Conservation (phyloP, 2,888 invertebrate species). For the Koerneria pararmatus region DNA sequence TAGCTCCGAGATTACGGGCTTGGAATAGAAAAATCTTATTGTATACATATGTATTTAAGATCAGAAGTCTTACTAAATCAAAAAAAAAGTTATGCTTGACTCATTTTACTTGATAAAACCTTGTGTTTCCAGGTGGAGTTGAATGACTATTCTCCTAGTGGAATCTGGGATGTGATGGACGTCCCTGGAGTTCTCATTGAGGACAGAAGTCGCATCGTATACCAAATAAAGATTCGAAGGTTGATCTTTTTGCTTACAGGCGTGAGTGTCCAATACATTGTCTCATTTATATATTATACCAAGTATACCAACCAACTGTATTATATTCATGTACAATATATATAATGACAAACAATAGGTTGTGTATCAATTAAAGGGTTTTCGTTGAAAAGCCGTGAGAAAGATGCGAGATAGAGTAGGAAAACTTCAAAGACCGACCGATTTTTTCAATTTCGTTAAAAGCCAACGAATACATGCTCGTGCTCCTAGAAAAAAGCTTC, state of each 20-base stretch:
- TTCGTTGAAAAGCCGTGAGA: neutral
- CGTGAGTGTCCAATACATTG: neutral
- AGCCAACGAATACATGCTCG: neutral
- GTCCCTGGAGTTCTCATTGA: slow-evolving; percentile 76
- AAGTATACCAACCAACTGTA: neutral
- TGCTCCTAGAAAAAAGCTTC: too few species aligned
- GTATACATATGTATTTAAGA: too few species aligned
- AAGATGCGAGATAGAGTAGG: neutral
- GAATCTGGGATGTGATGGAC: slow-evolving; percentile 96
- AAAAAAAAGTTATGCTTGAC: neutral
- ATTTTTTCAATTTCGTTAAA: neutral
- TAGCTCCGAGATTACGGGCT: too few species aligned
- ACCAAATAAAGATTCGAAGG: slow-evolving; percentile 53
- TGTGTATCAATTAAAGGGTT: too few species aligned
- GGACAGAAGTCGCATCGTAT: slow-evolving; percentile 64
- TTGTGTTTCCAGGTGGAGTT: slow-evolving; percentile 73
- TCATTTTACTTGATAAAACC: too few species aligned
- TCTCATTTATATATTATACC: neutral
- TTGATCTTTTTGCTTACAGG: slow-evolving; percentile 6
- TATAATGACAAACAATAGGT: neutral
- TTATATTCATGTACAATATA: neutral
- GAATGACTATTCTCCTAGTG: slow-evolving; percentile 95
- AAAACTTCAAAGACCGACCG: neutral
- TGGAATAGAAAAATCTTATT: too few species aligned
- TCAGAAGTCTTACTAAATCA: neutral